These are phyloP conservation scores for Symphodus melops DNA, from an alignment of 2,113 vertebrate genomes.

Conservation along the genomic window DNA sequence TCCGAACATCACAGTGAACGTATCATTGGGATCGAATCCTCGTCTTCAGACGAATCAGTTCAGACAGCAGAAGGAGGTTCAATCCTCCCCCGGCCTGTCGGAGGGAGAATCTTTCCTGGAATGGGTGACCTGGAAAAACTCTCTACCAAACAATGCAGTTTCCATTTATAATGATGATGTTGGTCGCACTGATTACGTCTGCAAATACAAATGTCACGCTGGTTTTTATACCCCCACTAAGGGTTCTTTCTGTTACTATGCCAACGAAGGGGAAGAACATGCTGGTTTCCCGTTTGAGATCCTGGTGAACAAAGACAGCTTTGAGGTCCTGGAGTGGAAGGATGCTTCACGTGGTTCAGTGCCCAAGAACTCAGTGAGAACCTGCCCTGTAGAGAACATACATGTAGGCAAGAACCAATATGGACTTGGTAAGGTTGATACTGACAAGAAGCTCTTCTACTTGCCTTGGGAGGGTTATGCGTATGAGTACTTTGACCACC, in stretches of 20 bases:
- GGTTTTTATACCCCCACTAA: conserved; percentile 10
- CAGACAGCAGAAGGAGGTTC: not conserved
- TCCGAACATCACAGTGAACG: not conserved
- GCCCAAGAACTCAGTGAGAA: too few relatives aligned
- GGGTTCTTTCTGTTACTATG: conserved; percentile 12
- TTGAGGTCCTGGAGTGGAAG: too few relatives aligned
- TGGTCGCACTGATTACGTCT: too few relatives aligned
- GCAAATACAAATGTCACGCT: not conserved
- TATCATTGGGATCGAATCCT: not conserved
- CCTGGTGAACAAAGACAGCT: conserved; percentile 11
- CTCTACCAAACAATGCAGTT: not conserved
- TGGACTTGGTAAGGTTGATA: conserved; percentile 24
- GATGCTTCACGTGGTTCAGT: too few relatives aligned
- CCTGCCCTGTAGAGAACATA: too few relatives aligned
- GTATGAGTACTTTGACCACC: not conserved
- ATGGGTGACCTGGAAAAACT: conserved; percentile 6
- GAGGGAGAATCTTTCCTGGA: not conserved
- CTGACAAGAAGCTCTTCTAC: not conserved
- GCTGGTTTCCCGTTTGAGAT: not conserved
- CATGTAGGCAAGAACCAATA: not conserved
- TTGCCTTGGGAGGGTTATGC: not conserved
- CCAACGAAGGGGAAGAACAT: not conserved
- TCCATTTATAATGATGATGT: too few relatives aligned
- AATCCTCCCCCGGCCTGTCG: not conserved
- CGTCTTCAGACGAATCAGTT: not conserved